Evolutionary conservation across 2,888 invertebrate genomes (phyloP).

Genomic region (Syrista parreyssii): DNA sequence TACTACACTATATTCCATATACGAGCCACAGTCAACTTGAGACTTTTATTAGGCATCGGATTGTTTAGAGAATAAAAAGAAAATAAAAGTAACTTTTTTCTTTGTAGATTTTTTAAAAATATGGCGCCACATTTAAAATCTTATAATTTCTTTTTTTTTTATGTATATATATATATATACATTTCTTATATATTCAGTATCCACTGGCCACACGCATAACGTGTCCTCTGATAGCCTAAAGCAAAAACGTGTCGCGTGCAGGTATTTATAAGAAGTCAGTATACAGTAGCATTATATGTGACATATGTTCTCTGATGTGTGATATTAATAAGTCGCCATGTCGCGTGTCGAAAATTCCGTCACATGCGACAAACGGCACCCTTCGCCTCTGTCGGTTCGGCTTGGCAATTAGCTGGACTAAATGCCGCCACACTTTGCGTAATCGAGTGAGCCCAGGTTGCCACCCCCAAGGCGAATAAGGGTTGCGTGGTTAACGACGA

Average conservation of each 20-base stretch:
- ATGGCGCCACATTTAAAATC: not conserved
- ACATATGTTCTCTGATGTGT: slow-evolving; percentile 47
- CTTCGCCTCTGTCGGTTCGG: slow-evolving; percentile 32
- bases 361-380: slow-evolving; percentile 31
- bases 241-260: not conserved
- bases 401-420: slow-evolving; percentile 53
- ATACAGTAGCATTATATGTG: slow-evolving; percentile 12
- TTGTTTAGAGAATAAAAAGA: not conserved
- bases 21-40: not conserved
- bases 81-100: slow-evolving; percentile 17
- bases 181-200: slow-evolving; percentile 14
- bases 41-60: not conserved
- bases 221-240: not conserved
- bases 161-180: not conserved
- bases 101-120: not conserved
- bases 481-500: slow-evolving; percentile 1
- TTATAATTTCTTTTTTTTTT: slow-evolving; percentile 6
- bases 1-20: not conserved
- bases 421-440: slow-evolving; percentile 57
- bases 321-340: slow-evolving; percentile 44
- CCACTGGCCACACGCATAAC: slow-evolving; percentile 14
- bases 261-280: not conserved
- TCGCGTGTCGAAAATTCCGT: slow-evolving; percentile 54
- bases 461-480: not conserved
- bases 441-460: slow-evolving; percentile 34